Evolutionary conservation across 2,113 vertebrate species (phyloP), one percentile per base, ranked within the genome.

Genomic region (Dicaeum eximium): DNA sequence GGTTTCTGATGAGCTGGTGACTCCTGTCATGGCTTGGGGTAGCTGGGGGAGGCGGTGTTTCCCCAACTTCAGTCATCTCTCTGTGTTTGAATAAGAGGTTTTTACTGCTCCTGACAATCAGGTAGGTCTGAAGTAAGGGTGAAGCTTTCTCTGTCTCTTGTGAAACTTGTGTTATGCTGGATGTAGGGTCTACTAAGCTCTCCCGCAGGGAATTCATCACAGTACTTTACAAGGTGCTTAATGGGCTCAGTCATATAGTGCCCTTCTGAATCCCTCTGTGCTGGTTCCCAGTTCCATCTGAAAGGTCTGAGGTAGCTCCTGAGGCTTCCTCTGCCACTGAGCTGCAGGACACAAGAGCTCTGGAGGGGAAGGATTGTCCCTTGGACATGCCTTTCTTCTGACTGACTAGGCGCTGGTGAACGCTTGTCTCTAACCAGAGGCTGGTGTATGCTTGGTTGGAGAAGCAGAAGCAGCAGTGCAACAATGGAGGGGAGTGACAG

Each of bases 401-500:
- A 0, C 45, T 78, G 57, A 4, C 72, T 65, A 10, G 64, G 38
- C 38, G 9, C 69, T 84, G 50, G 20, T 1, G 3, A 30, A 23
- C n/a, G 40, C 33, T 74, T 8, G 11, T 48, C 53, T 28, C 11
- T 30, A 15, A 37, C 12, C n/a, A n/a, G n/a, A n/a, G n/a, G n/a
- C n/a, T n/a, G n/a, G n/a, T n/a, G n/a, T n/a, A n/a, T 1, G 0
- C 25, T 45, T 70, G 70, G 66, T 40, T 31, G 71, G 61, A 81
- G 72, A 33, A 62, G 27, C 42, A 37, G 70, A 12, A 78, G 38
- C 69, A 53, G 60, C 42, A n/a, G 58, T 2, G 0, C 35, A 30
- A 31, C 16, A 8, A 0, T 3, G 25, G 3, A 2, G 75, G 23
- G 31, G 25, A 72, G 33, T 33, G 58, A 16, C 22, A 2, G 2